These are phyloP conservation scores for Synanthedon tipuliformis DNA, from an alignment of 2,888 invertebrate species.

Conservation along the genomic window DNA sequence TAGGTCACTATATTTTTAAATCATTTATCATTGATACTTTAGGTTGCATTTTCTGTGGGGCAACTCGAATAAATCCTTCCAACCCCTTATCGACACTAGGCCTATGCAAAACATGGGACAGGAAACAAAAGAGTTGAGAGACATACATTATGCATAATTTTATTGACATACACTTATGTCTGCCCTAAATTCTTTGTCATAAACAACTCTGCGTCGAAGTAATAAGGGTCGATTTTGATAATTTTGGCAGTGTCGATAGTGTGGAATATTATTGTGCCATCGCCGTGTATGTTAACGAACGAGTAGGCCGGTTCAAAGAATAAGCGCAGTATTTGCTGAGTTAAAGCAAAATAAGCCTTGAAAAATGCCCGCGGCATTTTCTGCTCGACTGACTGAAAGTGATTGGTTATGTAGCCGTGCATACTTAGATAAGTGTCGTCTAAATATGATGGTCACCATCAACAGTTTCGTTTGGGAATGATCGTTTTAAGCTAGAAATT, in stretches of 20 bases:
- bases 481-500: not conserved
- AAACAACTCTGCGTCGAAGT: not conserved
- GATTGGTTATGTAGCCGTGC: not conserved
- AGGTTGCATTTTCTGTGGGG: too few species aligned
- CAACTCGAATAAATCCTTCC: too few species aligned
- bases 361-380: conserved; percentile 8
- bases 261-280: not conserved
- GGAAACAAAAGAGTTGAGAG: not conserved
- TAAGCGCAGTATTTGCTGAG: conserved; percentile 12
- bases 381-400: not conserved
- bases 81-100: not conserved
- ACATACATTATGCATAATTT: not conserved
- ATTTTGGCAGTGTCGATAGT: not conserved
- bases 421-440: not conserved
- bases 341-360: conserved; percentile 19
- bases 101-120: not conserved
- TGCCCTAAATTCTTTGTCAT: not conserved
- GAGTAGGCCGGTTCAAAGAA: conserved; percentile 23
- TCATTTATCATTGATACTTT: too few species aligned
- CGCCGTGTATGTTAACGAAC: conserved; percentile 15
- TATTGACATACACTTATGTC: not conserved
- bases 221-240: not conserved
- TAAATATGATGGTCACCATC: not conserved
- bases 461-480: not conserved
- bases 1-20: too few species aligned